These are phyloP conservation scores for Scytalopus superciliaris DNA, from an alignment of 2,113 vertebrate genomes.

Conservation along the genomic window DNA sequence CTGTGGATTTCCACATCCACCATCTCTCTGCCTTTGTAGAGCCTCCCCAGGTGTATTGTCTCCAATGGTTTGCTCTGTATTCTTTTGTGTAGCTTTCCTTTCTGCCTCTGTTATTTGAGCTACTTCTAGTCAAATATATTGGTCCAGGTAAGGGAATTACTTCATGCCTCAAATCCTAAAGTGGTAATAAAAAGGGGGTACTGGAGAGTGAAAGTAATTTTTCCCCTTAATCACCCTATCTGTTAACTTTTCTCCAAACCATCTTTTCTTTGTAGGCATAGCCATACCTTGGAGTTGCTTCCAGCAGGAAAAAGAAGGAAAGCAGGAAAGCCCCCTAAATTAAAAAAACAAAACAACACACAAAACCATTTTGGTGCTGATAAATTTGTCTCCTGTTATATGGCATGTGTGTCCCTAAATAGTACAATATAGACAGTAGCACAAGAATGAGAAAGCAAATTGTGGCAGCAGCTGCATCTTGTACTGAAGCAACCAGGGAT, in stretches of 20 bases:
- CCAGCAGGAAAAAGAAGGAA: neutral
- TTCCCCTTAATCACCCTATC: neutral
- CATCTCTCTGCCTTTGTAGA: neutral
- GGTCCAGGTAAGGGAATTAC: slow-evolving; percentile 28
- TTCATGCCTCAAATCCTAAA: slow-evolving; percentile 24
- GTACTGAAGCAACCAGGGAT: neutral
- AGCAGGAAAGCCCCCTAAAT: neutral
- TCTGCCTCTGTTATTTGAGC: neutral
- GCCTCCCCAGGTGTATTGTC: neutral
- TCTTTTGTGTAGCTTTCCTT: neutral
- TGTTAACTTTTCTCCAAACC: neutral
- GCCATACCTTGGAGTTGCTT: neutral
- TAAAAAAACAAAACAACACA: neutral
- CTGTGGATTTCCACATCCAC: neutral
- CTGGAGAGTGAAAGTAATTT: neutral
- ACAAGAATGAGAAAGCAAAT: neutral
- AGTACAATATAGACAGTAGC: neutral
- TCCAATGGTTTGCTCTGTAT: neutral
- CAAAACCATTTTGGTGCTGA: neutral
- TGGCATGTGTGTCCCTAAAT: neutral
- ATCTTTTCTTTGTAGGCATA: neutral
- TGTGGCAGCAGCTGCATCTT: neutral
- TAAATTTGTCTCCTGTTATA: neutral
- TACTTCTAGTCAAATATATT: slow-evolving; percentile 11
- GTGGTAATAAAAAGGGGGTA: slow-evolving; percentile 4